Evolutionary conservation across 2,888 invertebrate genomes (phyloP).

Genomic region (Macrophya annulata): DNA sequence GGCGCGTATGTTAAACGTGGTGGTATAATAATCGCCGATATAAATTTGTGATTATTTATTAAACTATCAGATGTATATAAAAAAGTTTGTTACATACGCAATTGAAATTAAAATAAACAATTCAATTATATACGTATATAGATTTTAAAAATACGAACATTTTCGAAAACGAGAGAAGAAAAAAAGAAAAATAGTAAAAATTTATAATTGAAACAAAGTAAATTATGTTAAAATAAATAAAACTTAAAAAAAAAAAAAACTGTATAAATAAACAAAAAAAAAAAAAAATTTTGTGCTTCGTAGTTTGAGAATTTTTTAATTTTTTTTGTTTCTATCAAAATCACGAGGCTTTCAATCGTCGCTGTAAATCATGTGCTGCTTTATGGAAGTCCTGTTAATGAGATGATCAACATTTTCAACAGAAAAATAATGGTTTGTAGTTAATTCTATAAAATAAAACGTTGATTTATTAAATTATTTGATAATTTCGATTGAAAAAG

Average conservation of each 20-base stretch:
- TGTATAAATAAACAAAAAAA: background rate
- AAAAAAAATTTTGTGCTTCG: background rate
- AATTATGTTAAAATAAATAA: too few relatives aligned
- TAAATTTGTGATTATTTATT: background rate
- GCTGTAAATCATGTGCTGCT: background rate
- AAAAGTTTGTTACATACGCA: background rate
- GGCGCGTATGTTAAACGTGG: background rate
- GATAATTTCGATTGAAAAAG: background rate
- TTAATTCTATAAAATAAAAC: background rate
- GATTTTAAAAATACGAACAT: too few relatives aligned
- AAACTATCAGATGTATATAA: background rate
- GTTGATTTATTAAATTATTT: background rate
- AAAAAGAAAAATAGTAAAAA: too few relatives aligned
- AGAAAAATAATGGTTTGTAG: constrained; percentile 20
- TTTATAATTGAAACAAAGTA: too few relatives aligned
- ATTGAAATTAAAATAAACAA: too few relatives aligned
- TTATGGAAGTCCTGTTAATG: background rate
- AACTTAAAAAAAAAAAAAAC: background rate
- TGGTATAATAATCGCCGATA: background rate
- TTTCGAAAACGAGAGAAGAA: too few relatives aligned
- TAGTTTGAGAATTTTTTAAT: background rate
- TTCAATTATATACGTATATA: too few relatives aligned
- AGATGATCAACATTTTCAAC: constrained; percentile 13
- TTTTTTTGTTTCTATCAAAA: background rate
- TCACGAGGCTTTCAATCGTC: background rate